Evolutionary conservation across 2,797 vertebrate genomes (phyloP).

Genomic region (Morus bassanus): DNA sequence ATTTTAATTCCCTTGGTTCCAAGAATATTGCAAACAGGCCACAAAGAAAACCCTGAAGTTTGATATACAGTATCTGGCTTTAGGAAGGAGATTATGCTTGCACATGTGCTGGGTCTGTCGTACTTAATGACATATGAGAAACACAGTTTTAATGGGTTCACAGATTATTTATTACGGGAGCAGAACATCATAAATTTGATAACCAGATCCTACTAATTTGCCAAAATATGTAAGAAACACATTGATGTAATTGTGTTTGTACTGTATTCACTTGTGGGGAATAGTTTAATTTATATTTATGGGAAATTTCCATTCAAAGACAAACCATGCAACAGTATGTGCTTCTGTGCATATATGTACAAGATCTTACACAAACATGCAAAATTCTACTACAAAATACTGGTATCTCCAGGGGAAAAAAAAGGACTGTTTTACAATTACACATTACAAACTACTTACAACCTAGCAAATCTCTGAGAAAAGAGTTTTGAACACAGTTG

Average conservation of each 20-base stretch:
- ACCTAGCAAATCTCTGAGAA: background rate
- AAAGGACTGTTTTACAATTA: background rate
- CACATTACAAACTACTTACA: background rate
- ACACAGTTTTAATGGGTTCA: constrained; percentile 14
- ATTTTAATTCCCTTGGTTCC: background rate
- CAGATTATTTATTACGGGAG: constrained; percentile 18
- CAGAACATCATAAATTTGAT: constrained; percentile 49
- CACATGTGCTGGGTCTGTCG: background rate
- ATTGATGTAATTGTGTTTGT: constrained; percentile 1
- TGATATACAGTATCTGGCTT: constrained; percentile 22
- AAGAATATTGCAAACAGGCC: background rate
- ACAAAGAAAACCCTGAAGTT: background rate
- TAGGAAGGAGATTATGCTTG: constrained; percentile 8
- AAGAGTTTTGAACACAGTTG: background rate
- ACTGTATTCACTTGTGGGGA: background rate
- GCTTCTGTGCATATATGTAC: background rate
- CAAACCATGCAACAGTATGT: background rate
- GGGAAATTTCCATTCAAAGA: constrained; percentile 15
- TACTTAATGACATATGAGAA: constrained; percentile 32
- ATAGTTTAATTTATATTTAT: constrained; percentile 16
- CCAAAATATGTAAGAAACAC: constrained; percentile 39
- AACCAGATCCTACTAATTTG: constrained; percentile 48
- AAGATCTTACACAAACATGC: background rate
- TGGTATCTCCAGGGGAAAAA: background rate
- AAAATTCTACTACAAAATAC: background rate